Evolutionary conservation across 2,888 invertebrate genomes (phyloP).

Genomic region (Balanococcus diminutus): DNA sequence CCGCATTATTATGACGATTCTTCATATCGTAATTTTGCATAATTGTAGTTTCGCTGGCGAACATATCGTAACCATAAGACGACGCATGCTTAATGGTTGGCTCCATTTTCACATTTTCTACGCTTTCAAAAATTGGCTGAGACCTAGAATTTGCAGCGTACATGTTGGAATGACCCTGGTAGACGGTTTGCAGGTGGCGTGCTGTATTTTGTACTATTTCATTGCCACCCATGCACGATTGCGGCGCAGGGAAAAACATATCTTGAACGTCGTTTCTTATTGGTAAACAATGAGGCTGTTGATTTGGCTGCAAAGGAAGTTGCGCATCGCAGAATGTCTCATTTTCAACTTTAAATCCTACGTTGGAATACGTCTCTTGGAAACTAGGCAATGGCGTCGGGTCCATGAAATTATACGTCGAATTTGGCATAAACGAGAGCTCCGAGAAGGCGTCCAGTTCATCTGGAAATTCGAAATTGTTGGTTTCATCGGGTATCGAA

Average conservation of each 20-base stretch:
- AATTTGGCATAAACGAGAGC: slow-evolving; percentile 37
- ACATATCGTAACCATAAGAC: slow-evolving; percentile 5
- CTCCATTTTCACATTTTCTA: neutral
- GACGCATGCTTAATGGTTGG: neutral
- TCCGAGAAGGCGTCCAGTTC: slow-evolving; percentile 50
- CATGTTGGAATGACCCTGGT: neutral
- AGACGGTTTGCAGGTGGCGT: neutral
- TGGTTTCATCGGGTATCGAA: slow-evolving; percentile 42
- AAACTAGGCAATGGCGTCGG: slow-evolving; percentile 73
- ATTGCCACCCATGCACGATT: slow-evolving; percentile 66
- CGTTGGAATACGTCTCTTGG: slow-evolving; percentile 75
- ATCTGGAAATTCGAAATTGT: slow-evolving; percentile 35
- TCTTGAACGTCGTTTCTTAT: slow-evolving; percentile 63
- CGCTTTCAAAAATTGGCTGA: neutral
- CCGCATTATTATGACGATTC: neutral
- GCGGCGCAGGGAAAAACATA: slow-evolving; percentile 74
- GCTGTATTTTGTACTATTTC: neutral
- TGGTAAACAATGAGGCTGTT: slow-evolving; percentile 60
- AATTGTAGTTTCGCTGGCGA: neutral
- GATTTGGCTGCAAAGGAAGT: slow-evolving; percentile 59
- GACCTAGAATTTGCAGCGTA: neutral
- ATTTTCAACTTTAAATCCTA: slow-evolving; percentile 84
- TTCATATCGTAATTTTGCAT: slow-evolving; percentile 19
- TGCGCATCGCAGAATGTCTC: slow-evolving; percentile 70
- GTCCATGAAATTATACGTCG: slow-evolving; percentile 12